Base-by-base conservation (phyloP, 1,140 invertebrate genomes). In the Macrotrachela quadricornifera region DNA sequence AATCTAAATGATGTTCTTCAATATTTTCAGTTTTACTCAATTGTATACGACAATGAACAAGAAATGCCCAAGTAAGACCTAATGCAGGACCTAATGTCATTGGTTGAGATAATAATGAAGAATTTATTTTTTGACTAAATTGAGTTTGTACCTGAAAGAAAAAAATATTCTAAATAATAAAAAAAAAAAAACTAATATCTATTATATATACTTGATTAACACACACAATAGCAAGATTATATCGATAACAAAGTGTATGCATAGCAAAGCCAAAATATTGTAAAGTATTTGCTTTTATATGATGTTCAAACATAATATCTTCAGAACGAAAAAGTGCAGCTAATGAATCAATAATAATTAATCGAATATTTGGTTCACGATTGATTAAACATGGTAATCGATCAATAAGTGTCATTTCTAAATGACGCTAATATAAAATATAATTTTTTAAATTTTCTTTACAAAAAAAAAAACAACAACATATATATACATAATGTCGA, bases 321-420 rank as follows among this genome's bases (percentile, higher is more conserved):
- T 79, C 78, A 36, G 71, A 70, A 37, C 80, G 72, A 62, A 79
- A 82, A 36, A 79, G 64, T 6, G 77, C 79, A 16, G 80, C 79
- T 54, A 84, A 77, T 4, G 81, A 82, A 63, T 84, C 81, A 16
- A 84, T 72, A 4, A 84, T 63, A 50, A 83, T 67, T 15, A 83
- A 61, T 8, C 77, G 77, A 47, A 82, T 74, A 56, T 69, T 8
- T 8, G 21, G 45, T 67, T 61, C 4, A 59, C 59, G 1, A 82
- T 58, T 61, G 78, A 80, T 12, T 66, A 57, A 41, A 76, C 69
- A 21, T 82, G 61, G 46, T 70, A 67, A 15, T 73, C 72, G 77
- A 78, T 55, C 54, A 70, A 66, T 56, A 50, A 46, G 57, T 54
- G 42, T 56, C 43, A 51, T 49, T 18, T 14, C 9, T 21, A 12